Evolutionary conservation across 2,113 vertebrate species (phyloP), one percentile per base, ranked within the genome.

Genomic region (Xyrauchen texanus): DNA sequence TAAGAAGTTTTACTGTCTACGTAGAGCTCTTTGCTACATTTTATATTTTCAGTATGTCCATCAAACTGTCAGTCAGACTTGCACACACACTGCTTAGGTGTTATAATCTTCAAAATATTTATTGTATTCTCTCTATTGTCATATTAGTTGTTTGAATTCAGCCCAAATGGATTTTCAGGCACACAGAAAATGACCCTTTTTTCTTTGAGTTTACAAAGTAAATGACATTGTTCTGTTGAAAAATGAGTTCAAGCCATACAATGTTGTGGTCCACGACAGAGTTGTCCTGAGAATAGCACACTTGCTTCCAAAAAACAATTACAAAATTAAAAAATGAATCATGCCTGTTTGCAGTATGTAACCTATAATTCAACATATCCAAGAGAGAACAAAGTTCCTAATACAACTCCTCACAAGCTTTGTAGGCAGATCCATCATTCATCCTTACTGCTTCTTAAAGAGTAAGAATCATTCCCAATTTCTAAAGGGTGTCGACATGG

Each of bases 21-120:
- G 85, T 85, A 85, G 85, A 78, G 61, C 76, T 62, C 55, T 68
- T 69, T 79, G 76, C 67, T 52, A 80, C 81, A 81, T 83, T 46
- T 67, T 72, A 57, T 72, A 46, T 34, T 13, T 55, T 83, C 77
- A 64, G 68, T 76, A 49, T 8, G 55, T 87, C 84, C 70, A 62
- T 78, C 79, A 63, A 52, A 76, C 78, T 79, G 72, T 80, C 63
- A 68, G 45, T n/a, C 45, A 63, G 44, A 34, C 21, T 34, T 34
- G 21, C 51, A 82, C 75, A 85, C 85, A 53, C 2, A 61, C 58
- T 83, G 79, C 61, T 55, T 65, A 60, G 77, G 61, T 51, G 66
- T 78, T 34, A 64, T 44, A 82, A 78, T 80, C 80, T 55, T 16
- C 66, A 77, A 77, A 76, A 82, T 76, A 82, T 87, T 78, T 63